Conservation (phyloP, 2,113 vertebrate genomes). For the Ceuthmochares aereus region DNA sequence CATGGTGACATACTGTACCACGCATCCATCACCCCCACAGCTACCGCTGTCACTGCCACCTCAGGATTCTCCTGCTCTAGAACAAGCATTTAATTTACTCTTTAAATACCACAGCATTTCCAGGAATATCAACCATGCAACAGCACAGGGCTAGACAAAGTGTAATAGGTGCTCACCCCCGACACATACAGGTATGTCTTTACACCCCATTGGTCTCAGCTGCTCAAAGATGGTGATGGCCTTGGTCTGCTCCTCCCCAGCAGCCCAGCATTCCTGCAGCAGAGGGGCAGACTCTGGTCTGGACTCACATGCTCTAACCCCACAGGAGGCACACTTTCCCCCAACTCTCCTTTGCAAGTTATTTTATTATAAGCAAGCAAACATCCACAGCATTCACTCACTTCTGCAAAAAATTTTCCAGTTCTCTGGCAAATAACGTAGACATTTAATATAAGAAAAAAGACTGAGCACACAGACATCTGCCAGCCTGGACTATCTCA, state of each 20-base stretch:
- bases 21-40: background rate
- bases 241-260: background rate
- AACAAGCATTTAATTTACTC: too few relatives aligned
- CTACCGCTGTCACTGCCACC: background rate
- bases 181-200: rapidly evolving
- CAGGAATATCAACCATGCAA: rapidly evolving
- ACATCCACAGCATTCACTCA: background rate
- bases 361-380: background rate
- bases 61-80: background rate
- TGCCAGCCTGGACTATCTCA: background rate
- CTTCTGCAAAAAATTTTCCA: background rate
- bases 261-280: rapidly evolving
- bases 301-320: background rate
- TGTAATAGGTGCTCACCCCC: rapidly evolving
- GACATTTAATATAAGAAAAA: background rate
- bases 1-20: rapidly evolving
- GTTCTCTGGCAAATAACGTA: background rate
- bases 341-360: rapidly evolving
- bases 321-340: background rate
- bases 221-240: rapidly evolving
- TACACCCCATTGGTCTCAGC: rapidly evolving
- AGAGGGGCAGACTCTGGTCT: background rate
- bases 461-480: background rate
- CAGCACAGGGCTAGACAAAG: background rate
- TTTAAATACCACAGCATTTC: background rate